Evolutionary conservation across 1,140 invertebrate species (phyloP).

Genomic region (Antheraea mylitta): DNA sequence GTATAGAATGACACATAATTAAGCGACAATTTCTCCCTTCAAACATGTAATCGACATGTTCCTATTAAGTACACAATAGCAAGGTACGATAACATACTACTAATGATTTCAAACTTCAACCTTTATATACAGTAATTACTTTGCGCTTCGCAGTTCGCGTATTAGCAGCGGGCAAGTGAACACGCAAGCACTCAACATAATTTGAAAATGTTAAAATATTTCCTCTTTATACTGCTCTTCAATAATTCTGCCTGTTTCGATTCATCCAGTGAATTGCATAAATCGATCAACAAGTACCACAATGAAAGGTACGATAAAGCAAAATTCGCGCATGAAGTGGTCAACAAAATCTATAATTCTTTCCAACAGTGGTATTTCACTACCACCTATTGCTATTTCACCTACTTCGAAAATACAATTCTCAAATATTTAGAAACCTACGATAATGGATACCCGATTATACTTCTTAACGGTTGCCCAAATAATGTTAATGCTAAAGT

Average conservation of each 20-base stretch:
- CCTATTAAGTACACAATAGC: slow-evolving; percentile 31
- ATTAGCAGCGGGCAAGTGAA: slow-evolving; percentile 10
- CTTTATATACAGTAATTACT: slow-evolving; percentile 20
- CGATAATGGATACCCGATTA: slow-evolving; percentile 57
- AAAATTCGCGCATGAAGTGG: slow-evolving; percentile 52
- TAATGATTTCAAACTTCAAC: slow-evolving; percentile 45
- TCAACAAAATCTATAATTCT: slow-evolving; percentile 63
- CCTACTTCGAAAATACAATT: slow-evolving; percentile 68
- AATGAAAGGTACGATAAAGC: slow-evolving; percentile 49
- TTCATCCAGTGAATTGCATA: slow-evolving; percentile 32
- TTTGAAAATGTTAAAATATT: slow-evolving; percentile 41
- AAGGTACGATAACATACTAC: slow-evolving; percentile 31
- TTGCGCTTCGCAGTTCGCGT: slow-evolving; percentile 44
- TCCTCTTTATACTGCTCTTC: slow-evolving; percentile 29
- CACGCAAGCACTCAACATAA: slow-evolving; percentile 14
- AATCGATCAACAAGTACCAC: slow-evolving; percentile 53
- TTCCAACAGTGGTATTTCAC: slow-evolving; percentile 70
- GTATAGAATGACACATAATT: neutral
- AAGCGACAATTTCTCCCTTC: slow-evolving; percentile 27
- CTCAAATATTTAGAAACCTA: slow-evolving; percentile 64
- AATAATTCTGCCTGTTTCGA: slow-evolving; percentile 26
- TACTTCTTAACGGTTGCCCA: slow-evolving; percentile 61
- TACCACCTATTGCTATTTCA: slow-evolving; percentile 66
- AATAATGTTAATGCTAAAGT: slow-evolving; percentile 44
- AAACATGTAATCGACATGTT: slow-evolving; percentile 39